Evolutionary conservation across 1,140 invertebrate species (phyloP), one percentile per base, ranked within the genome.

Genomic region (Ruditapes philippinarum): DNA sequence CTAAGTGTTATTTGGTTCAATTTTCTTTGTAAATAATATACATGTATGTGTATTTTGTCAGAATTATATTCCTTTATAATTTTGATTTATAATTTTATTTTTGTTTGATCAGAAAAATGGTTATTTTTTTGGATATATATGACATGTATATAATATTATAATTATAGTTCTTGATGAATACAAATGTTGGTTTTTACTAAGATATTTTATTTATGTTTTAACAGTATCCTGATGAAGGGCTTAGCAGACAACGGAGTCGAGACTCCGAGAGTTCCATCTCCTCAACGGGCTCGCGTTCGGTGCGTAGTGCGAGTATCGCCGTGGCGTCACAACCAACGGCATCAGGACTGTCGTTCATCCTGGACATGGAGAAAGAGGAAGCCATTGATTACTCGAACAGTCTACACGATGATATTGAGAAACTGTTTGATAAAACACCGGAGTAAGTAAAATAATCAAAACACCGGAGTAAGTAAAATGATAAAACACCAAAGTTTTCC

Each of bases 391-490:
- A 88, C n/a, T 74, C 85, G 7, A 62, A 57, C 28, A 90, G 76
- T 51, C 80, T 90, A 31, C 89, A 90, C 36, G 89, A 90, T 19
- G 84, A 90, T 40, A 86, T 90, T 25, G 89, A 88, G 57, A 90
- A 90, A 88, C 65, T 90, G 80, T 90, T 90, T 65, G 89, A 88
- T n/a, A 68, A 65, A 62, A 28, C 89, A 3, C 88, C 88, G 5
- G 78, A 73, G 51, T 90, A 60, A 74, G 83, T 85, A 40, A 38
- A 4, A 22, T 42, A 12, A 42, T 28, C 31, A 40, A n/a, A n/a
- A n/a, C n/a, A n/a, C n/a, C n/a, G n/a, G n/a, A n/a, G n/a, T n/a
- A n/a, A n/a, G n/a, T n/a, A n/a, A n/a, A n/a, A n/a, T n/a, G n/a
- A n/a, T n/a, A n/a, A n/a, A n/a, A n/a, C n/a, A n/a, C n/a, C n/a